Conservation (phyloP, 2,797 vertebrate species). For the Gobio occitaniae region DNA sequence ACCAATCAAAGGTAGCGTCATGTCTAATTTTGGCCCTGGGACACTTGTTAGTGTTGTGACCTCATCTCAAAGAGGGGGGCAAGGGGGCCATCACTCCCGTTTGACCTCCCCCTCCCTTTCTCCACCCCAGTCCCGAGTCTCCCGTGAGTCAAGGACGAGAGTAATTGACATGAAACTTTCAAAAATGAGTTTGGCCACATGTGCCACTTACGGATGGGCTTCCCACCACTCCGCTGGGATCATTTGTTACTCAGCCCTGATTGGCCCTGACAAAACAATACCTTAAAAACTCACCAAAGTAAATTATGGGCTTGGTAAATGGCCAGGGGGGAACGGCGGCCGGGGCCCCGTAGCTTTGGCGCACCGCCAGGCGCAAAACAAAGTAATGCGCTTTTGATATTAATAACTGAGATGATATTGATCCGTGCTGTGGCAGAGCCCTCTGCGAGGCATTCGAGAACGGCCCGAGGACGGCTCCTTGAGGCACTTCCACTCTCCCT, state of each 20-base stretch:
- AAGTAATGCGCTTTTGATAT: conserved; percentile 99
- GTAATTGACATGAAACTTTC: conserved; percentile 95
- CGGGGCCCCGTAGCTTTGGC: conserved; percentile 80
- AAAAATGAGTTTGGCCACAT: conserved; percentile 94
- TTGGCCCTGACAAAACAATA: conserved; percentile 99
- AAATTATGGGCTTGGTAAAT: conserved; percentile 97
- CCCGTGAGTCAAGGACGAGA: conserved; percentile 95
- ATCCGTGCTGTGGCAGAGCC: conserved; percentile 83
- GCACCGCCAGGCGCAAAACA: conserved; percentile 90
- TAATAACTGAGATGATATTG: conserved; percentile 99
- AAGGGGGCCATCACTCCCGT: conserved; percentile 55
- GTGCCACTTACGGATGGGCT: conserved; percentile 82
- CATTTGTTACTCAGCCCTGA: conserved; percentile 98
- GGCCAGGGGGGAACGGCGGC: conserved; percentile 76
- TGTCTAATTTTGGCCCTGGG: conserved; percentile 86
- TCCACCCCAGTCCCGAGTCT: conserved; percentile 66
- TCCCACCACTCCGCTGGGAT: conserved; percentile 85
- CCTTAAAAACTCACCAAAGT: conserved; percentile 99
- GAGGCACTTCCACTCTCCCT: conserved; percentile 85
- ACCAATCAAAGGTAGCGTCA: conserved; percentile 96
- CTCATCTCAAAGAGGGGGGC: conserved; percentile 78
- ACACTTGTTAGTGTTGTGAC: conserved; percentile 90
- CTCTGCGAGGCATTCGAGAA: conserved; percentile 62
- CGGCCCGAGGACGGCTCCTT: conserved; percentile 81
- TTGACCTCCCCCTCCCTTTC: conserved; percentile 63